Evolutionary conservation across 1,140 invertebrate species (phyloP).

Genomic region (Stegodyphus dumicola): DNA sequence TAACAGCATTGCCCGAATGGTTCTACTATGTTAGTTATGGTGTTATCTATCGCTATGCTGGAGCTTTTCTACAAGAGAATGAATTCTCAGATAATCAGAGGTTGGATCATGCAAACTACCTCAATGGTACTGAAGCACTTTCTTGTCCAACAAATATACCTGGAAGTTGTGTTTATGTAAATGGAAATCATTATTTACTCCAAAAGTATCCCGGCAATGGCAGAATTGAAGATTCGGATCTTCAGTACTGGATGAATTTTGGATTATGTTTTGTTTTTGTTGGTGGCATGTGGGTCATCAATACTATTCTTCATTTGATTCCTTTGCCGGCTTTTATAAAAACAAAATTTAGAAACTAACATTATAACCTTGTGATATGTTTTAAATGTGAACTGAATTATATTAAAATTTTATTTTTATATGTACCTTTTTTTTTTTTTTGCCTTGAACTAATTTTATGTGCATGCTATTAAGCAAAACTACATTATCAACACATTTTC

Average conservation of each 20-base stretch:
- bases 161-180: slow-evolving; percentile 76
- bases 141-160: slow-evolving; percentile 65
- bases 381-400: neutral
- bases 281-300: slow-evolving; percentile 81
- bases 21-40: slow-evolving; percentile 82
- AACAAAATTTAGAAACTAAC: slow-evolving; percentile 87
- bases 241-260: slow-evolving; percentile 81
- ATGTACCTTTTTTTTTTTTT: neutral
- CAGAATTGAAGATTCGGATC: slow-evolving; percentile 65
- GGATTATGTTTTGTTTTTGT: slow-evolving; percentile 86
- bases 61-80: slow-evolving; percentile 72
- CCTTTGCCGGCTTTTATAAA: slow-evolving; percentile 87
- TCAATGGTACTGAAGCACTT: slow-evolving; percentile 62
- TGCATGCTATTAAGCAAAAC: no score
- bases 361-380: neutral
- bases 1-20: slow-evolving; percentile 79
- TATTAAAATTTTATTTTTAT: neutral
- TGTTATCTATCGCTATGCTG: slow-evolving; percentile 81
- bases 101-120: slow-evolving; percentile 63
- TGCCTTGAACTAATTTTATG: neutral
- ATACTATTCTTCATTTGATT: slow-evolving; percentile 85
- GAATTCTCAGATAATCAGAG: slow-evolving; percentile 71
- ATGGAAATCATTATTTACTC: slow-evolving; percentile 78
- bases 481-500: no score
- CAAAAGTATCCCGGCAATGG: slow-evolving; percentile 75